Evolutionary conservation across 2,888 invertebrate genomes (phyloP).

Genomic region (Leptogaster cylindrica): DNA sequence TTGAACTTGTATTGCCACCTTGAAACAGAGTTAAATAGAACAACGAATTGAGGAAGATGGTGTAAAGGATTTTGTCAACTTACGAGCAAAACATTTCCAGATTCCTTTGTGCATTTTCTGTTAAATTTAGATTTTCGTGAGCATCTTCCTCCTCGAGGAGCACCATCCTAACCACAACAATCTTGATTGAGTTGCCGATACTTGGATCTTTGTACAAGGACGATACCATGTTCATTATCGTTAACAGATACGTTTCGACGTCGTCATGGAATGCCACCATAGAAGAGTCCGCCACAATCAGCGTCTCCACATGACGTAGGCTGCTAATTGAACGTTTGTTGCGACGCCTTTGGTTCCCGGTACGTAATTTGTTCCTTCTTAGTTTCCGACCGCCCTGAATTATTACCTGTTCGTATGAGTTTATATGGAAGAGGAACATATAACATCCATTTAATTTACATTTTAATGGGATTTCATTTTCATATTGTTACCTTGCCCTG

Average conservation of each 20-base stretch:
- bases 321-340: conserved; percentile 73
- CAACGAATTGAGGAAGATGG: conserved; percentile 12
- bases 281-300: conserved; percentile 85
- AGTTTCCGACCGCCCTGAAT: conserved; percentile 61
- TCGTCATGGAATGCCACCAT: conserved; percentile 89
- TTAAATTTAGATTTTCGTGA: conserved; percentile 71
- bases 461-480: conserved; percentile 49
- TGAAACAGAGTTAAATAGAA: conserved; percentile 28
- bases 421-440: conserved; percentile 44
- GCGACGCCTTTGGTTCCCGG: conserved; percentile 51
- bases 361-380: conserved; percentile 50
- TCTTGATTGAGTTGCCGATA: conserved; percentile 88
- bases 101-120: conserved; percentile 82
- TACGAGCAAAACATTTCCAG: conserved; percentile 80
- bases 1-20: conserved; percentile 80
- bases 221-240: conserved; percentile 93
- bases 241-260: conserved; percentile 84
- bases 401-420: conserved; percentile 54
- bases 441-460: conserved; percentile 50
- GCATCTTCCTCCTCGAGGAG: conserved; percentile 70
- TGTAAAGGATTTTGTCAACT: conserved; percentile 45
- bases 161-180: conserved; percentile 86
- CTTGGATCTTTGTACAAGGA: conserved; percentile 85
- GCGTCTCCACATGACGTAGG: conserved; percentile 81
- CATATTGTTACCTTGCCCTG: conserved; percentile 60